Evolutionary conservation across 2,113 vertebrate genomes (phyloP).

Genomic region (Panurus biarmicus): DNA sequence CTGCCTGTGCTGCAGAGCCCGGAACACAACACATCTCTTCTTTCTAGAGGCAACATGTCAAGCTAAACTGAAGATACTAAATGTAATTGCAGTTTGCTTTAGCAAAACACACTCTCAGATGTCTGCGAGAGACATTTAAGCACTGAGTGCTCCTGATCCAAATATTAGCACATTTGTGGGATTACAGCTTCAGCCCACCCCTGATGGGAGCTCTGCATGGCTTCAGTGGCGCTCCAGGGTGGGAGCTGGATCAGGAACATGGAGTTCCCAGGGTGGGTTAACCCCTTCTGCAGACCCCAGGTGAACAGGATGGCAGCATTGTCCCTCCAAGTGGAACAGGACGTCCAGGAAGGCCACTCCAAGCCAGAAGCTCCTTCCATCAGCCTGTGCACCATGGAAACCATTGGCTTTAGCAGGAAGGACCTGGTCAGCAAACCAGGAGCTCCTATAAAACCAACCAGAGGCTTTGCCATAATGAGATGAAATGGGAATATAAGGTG

Average conservation of each 20-base stretch:
- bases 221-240: not conserved
- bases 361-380: not conserved
- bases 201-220: not conserved
- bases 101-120: not conserved
- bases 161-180: not conserved
- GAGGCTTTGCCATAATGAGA: not conserved
- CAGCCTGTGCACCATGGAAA: not conserved
- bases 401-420: not conserved
- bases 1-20: not conserved
- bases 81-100: conserved; percentile 32
- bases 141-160: not conserved
- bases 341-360: not conserved
- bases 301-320: accelerated
- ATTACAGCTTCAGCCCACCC: not conserved
- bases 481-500: not conserved
- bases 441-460: not conserved
- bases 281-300: not conserved
- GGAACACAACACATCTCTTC: not conserved
- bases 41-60: not conserved
- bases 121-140: not conserved
- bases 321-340: not conserved
- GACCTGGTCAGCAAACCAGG: not conserved
- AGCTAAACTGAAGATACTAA: conserved; percentile 1
- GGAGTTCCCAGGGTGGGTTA: not conserved
- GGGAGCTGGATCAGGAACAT: not conserved